A percentile compares a stretch with the other conserved stretches of the same genome.
Conservation (phyloP, 2,888 invertebrate species). For the Lasioglossum figueresi region DNA sequence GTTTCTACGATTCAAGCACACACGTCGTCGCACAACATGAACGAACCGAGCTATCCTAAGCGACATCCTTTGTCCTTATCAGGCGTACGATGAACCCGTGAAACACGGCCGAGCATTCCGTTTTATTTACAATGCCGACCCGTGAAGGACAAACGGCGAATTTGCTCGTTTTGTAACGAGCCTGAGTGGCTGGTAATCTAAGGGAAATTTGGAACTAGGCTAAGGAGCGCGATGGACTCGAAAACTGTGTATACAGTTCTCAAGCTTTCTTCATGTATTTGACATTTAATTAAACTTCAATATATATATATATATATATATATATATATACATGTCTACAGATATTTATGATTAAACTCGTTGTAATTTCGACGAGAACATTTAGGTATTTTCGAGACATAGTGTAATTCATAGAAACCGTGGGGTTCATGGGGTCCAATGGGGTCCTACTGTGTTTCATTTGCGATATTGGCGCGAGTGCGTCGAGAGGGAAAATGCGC, state of each 20-base stretch:
- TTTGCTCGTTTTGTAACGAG: constrained; percentile 58
- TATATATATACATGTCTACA: background rate
- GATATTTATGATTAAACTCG: background rate
- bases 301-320: too few species aligned
- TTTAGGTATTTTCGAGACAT: constrained; percentile 1
- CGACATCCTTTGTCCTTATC: constrained; percentile 25
- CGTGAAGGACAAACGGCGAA: constrained; percentile 46
- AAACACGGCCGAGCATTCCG: constrained; percentile 15
- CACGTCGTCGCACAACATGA: constrained; percentile 3
- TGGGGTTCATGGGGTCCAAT: constrained; percentile 4
- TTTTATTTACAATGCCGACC: constrained; percentile 55
- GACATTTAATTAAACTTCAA: background rate
- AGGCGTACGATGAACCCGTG: constrained; percentile 30
- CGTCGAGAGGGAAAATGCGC: constrained; percentile 30
- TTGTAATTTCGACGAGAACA: background rate
- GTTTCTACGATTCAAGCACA: constrained; percentile 21
- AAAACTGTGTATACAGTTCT: constrained; percentile 1
- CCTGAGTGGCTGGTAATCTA: constrained; percentile 55
- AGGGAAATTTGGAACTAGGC: constrained; percentile 58
- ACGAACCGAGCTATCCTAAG: background rate
- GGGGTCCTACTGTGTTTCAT: background rate
- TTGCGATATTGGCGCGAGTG: constrained; percentile 23
- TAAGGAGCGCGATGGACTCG: background rate
- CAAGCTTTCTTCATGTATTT: background rate
- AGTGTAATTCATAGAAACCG: background rate